Evolutionary conservation across 2,888 invertebrate species (phyloP), one percentile per base, ranked within the genome.

Genomic region (Ametastegia equiseti): DNA sequence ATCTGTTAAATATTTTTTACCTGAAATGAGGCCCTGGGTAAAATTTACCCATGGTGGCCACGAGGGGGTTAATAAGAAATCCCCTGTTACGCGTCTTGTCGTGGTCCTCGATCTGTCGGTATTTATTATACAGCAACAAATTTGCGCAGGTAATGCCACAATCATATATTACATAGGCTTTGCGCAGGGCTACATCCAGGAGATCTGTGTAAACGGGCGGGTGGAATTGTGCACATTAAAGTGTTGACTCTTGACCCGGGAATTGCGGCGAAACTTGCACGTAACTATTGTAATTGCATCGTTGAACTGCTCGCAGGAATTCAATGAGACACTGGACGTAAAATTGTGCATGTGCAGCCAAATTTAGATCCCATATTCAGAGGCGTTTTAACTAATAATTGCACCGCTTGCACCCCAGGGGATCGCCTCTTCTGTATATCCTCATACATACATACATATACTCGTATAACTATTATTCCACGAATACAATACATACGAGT

Each of bases 301-400:
- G 65, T 65, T 65, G 33, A 65, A 36, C 60, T 23, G 39, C 65
- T 65, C 36, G 36, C 65, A 27, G 60, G 65, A 19, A 65, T 33
- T 36, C 65, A 65, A 65, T 39, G 65, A 65, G 33, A 65, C 65
- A 30, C 30, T 11, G 30, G 23, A 63, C n/a, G 33, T 63, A 63
- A 63, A 39, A 33, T 65, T 65, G 65, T 65, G 33, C 39, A 65
- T 39, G 60, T 60, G 60, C n/a, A n/a, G n/a, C 60, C 60, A 60
- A 60, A 60, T 60, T 60, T 27, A 27, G 30, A 30, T 60, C 30
- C 60, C 60, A 60, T 60, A 60, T 60, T 60, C 60, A 60, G 60
- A 60, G 13, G 23, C 60, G 30, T 60, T 60, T 15, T 6, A 30
- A 60, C 54, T 54, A 60, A 60, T 60, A 60, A 60, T 60, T 30